Conservation (phyloP, 1,140 invertebrate species). For the Caenorhabditis brenneri region DNA sequence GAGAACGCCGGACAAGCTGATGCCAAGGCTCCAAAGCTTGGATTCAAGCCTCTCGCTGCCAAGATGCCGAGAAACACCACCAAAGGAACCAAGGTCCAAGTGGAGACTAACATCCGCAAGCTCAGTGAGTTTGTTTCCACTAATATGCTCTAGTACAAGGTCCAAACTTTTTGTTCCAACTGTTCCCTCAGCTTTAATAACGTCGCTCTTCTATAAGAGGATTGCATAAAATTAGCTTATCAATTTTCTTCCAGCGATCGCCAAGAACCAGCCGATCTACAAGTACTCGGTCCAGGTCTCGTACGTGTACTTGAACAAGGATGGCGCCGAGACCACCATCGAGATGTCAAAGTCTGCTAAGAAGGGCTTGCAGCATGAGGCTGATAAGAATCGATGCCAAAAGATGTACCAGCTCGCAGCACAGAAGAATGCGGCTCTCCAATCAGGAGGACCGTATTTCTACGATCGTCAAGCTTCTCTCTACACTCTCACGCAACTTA, state of each 20-base stretch:
- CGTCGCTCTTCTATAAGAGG: too few relatives aligned
- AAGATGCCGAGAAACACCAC: not conserved
- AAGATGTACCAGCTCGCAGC: not conserved
- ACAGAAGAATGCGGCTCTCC: not conserved
- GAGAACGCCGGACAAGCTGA: too few relatives aligned
- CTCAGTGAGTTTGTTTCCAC: not conserved
- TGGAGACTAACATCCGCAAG: not conserved
- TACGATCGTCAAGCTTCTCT: slow-evolving; percentile 3
- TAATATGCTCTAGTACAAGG: too few relatives aligned
- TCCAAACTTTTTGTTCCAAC: too few relatives aligned
- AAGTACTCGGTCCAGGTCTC: not conserved
- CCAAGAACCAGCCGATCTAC: not conserved
- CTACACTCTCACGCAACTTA: not conserved
- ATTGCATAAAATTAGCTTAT: too few relatives aligned
- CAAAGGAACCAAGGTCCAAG: not conserved
- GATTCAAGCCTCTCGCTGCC: not conserved
- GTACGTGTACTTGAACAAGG: not conserved
- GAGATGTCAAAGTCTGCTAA: slow-evolving; percentile 2
- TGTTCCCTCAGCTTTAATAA: too few relatives aligned
- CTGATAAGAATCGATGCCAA: not conserved
- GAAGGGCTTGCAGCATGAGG: not conserved
- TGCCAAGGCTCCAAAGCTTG: too few relatives aligned
- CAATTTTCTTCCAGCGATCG: too few relatives aligned
- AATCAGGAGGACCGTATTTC: not conserved
- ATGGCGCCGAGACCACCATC: not conserved